Conservation (phyloP, 2,888 invertebrate species). For the Oscheius sp. region DNA sequence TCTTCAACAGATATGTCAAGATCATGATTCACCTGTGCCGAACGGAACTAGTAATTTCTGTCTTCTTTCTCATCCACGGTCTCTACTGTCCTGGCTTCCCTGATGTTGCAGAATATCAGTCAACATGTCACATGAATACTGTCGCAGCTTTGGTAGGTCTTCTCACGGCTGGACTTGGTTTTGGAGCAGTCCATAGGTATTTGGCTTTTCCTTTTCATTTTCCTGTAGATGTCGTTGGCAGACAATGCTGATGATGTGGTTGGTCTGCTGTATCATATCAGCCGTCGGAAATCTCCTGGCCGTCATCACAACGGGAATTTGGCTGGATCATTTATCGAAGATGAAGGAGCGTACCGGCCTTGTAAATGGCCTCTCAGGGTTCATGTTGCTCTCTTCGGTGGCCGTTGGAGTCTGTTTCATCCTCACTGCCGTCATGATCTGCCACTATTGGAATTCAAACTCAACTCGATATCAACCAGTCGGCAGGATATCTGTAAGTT, state of each 20-base stretch:
- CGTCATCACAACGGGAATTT: slow-evolving; percentile 67
- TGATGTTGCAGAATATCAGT: slow-evolving; percentile 63
- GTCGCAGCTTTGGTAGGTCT: slow-evolving; percentile 66
- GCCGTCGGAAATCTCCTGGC: slow-evolving; percentile 65
- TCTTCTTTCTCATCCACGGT: slow-evolving; percentile 58
- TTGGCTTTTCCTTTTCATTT: background rate
- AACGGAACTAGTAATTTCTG: slow-evolving; percentile 62
- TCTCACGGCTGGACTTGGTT: slow-evolving; percentile 64
- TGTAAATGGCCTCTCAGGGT: slow-evolving; percentile 65
- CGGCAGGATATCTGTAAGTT: slow-evolving; percentile 59
- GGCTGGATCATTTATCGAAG: slow-evolving; percentile 67
- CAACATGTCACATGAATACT: slow-evolving; percentile 68
- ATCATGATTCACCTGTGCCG: slow-evolving; percentile 66
- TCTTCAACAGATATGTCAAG: slow-evolving; percentile 52
- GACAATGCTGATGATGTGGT: slow-evolving; percentile 67
- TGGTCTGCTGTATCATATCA: slow-evolving; percentile 65
- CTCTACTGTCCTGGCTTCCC: slow-evolving; percentile 51
- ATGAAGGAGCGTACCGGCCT: slow-evolving; percentile 66
- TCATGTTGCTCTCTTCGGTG: slow-evolving; percentile 66
- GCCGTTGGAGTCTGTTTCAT: slow-evolving; percentile 68
- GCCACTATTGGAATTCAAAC: slow-evolving; percentile 68
- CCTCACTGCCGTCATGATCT: slow-evolving; percentile 67
- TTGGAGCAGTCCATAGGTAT: slow-evolving; percentile 66
- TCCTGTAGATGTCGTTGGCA: slow-evolving; percentile 59
- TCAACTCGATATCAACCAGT: slow-evolving; percentile 66